Evolutionary conservation across 2,888 invertebrate species (phyloP).

Genomic region (Slavum lentiscoides): DNA sequence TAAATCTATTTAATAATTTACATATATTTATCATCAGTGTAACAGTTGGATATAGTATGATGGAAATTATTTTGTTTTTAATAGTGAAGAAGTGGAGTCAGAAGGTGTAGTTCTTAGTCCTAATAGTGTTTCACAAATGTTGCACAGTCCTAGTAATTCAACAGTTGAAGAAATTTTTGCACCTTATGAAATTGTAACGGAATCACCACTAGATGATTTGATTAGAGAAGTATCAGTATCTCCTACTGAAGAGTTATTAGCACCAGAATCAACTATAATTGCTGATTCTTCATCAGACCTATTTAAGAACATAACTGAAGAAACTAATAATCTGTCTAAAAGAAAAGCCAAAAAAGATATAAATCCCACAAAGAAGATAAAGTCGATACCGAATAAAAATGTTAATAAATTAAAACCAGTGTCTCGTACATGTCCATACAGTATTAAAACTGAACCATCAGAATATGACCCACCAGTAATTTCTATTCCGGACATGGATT

Average conservation of each 20-base stretch:
- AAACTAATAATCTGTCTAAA: not conserved
- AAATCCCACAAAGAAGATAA: slow-evolving; percentile 18
- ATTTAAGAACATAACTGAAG: not conserved
- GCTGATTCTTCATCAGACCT: not conserved
- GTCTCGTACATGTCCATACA: not conserved
- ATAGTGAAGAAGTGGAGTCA: slow-evolving; percentile 28
- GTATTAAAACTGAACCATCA: slow-evolving; percentile 30
- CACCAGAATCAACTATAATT: not conserved
- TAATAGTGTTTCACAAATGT: slow-evolving; percentile 46
- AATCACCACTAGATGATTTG: slow-evolving; percentile 43
- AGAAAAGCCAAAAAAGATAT: slow-evolving; percentile 27
- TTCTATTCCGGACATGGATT: slow-evolving; percentile 36
- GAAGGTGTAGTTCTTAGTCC: slow-evolving; percentile 43
- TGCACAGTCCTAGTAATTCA: slow-evolving; percentile 34
- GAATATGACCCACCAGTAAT: slow-evolving; percentile 41
- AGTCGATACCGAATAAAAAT: not conserved
- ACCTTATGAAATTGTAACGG: slow-evolving; percentile 30
- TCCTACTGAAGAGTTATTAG: slow-evolving; percentile 44
- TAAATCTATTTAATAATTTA: slow-evolving; percentile 5
- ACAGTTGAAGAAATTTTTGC: slow-evolving; percentile 35
- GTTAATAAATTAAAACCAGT: not conserved
- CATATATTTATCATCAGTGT: not conserved
- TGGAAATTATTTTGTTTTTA: not conserved
- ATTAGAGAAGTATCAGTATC: slow-evolving; percentile 50
- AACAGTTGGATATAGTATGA: not conserved